These are phyloP conservation scores for Chrysaora quinquecirrha DNA, from an alignment of 30 jellyfish, hydroid and myxozoan genomes.

Conservation along the genomic window DNA sequence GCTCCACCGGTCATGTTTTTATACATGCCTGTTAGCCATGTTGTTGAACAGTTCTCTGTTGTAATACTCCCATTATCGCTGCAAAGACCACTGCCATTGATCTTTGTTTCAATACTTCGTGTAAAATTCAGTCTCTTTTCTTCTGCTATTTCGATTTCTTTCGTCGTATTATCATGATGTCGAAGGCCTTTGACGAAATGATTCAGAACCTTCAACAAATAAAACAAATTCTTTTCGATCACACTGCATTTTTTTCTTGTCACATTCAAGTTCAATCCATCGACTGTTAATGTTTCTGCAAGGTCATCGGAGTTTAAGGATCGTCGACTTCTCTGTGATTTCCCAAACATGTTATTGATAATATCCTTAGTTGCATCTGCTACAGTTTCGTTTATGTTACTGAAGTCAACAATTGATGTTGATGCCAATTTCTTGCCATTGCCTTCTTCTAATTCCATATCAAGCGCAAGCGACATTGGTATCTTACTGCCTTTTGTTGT, in stretches of 20 bases:
- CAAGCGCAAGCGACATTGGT: conserved; percentile 39
- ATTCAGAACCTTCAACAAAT: conserved; percentile 14
- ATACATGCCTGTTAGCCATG: conserved; percentile 33
- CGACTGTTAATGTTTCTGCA: conserved; percentile 2
- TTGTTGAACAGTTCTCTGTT: background rate
- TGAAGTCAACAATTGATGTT: conserved; percentile 13
- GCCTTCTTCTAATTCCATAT: conserved; percentile 13
- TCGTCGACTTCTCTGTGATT: conserved; percentile 39
- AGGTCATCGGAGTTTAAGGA: background rate
- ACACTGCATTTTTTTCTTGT: conserved; percentile 20
- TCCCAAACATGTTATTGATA: background rate
- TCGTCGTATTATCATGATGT: conserved; percentile 9
- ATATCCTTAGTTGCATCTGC: conserved; percentile 36
- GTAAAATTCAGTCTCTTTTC: conserved; percentile 6
- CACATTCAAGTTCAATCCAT: conserved; percentile 13
- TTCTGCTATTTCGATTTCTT: conserved; percentile 22
- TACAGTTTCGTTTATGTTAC: conserved; percentile 20
- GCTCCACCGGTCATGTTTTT: background rate
- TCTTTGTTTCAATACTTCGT: background rate
- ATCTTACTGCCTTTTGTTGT: conserved; percentile 9
- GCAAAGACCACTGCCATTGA: background rate
- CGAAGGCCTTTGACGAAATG: background rate
- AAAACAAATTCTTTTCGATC: conserved; percentile 12
- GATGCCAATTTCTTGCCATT: conserved; percentile 6
- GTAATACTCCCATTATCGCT: background rate